A percentile compares a stretch with the other conserved stretches of the same genome.
Conservation (phyloP, 2,888 invertebrate species). For the Seladonia tumulorum region DNA sequence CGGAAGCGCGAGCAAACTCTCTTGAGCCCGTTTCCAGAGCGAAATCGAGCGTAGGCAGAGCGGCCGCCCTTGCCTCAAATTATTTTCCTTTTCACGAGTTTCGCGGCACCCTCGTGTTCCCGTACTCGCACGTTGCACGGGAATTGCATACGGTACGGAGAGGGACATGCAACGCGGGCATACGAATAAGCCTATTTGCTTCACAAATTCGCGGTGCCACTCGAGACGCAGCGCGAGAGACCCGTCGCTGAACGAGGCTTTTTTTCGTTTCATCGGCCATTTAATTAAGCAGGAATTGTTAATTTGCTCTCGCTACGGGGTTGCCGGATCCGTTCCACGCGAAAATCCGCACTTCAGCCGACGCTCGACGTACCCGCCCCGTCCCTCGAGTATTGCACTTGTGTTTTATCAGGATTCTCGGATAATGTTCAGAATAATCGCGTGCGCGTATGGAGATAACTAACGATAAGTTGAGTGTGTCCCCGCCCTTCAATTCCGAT, state of each 20-base stretch:
- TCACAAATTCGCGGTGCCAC: conserved; percentile 74
- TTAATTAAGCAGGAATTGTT: conserved; percentile 79
- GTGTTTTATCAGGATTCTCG: conserved; percentile 47
- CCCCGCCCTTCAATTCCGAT: conserved; percentile 27
- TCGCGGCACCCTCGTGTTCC: conserved; percentile 44
- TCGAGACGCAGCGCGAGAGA: conserved; percentile 57
- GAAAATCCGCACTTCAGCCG: conserved; percentile 63
- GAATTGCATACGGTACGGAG: conserved; percentile 64
- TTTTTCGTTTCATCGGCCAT: conserved; percentile 73
- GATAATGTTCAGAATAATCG: conserved; percentile 59
- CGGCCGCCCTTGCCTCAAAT: conserved; percentile 49
- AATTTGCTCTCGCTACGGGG: conserved; percentile 69
- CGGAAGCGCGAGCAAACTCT: neutral
- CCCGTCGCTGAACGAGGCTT: conserved; percentile 64
- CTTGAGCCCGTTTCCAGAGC: conserved; percentile 1
- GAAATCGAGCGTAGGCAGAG: conserved; percentile 39
- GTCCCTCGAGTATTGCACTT: conserved; percentile 72
- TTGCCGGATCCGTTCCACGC: conserved; percentile 57
- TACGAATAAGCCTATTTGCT: conserved; percentile 77
- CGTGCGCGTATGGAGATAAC: conserved; percentile 48
- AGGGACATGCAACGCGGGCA: conserved; percentile 70
- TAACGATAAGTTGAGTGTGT: conserved; percentile 42
- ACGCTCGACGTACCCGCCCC: conserved; percentile 20
- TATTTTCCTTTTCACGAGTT: conserved; percentile 45
- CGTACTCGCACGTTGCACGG: conserved; percentile 58